Conservation (phyloP, 2,113 vertebrate species). For the Tor tambroides region DNA sequence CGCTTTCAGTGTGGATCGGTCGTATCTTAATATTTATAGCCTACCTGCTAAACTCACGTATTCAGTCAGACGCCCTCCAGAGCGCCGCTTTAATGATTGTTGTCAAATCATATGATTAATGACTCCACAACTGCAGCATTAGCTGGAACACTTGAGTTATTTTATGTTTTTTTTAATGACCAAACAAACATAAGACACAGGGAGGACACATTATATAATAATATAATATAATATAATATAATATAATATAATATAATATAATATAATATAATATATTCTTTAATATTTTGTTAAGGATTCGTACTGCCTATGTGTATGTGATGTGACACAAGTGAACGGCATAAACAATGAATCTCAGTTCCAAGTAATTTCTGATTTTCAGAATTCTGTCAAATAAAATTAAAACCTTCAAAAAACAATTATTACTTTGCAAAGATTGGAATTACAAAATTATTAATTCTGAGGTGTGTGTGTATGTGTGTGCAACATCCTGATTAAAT, state of each 20-base stretch:
- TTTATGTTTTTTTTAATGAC: slow-evolving; percentile 63
- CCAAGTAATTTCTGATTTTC: background rate
- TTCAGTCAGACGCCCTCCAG: slow-evolving; percentile 6
- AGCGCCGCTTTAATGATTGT: slow-evolving; percentile 62
- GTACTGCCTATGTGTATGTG: background rate
- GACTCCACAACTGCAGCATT: slow-evolving; percentile 60
- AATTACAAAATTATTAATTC: background rate
- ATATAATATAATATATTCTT: background rate
- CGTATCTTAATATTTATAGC: background rate
- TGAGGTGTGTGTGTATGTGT: no score
- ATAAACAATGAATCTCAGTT: background rate
- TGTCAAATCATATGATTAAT: slow-evolving; percentile 75
- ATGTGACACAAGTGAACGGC: background rate
- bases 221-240: background rate
- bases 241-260: background rate
- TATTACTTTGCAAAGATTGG: background rate
- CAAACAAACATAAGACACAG: slow-evolving; percentile 28
- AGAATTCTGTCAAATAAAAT: background rate
- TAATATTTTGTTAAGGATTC: background rate
- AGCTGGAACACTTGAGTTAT: slow-evolving; percentile 65
- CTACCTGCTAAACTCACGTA: background rate
- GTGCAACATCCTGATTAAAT: slow-evolving; percentile 45
- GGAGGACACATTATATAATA: background rate
- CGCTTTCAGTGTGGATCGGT: slow-evolving; percentile 4
- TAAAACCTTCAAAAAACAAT: background rate